A percentile compares a stretch with the other conserved stretches of the same genome.
Conservation (phyloP, 2,797 vertebrate species). For the Pyrocephalus nanus region DNA sequence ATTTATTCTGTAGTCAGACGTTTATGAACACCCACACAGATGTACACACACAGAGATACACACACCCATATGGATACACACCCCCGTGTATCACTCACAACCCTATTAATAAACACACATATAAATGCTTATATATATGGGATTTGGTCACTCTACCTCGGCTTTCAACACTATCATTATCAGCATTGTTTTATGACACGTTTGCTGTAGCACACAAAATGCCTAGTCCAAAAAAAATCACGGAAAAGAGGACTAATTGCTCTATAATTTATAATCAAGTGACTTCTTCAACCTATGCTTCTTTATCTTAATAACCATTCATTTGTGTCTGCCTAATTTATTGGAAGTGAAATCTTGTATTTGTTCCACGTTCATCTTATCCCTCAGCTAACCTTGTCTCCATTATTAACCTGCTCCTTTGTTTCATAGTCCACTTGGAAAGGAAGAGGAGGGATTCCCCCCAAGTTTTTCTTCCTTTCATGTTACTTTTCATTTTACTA, state of each 20-base stretch:
- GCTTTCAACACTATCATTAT: constrained; percentile 48
- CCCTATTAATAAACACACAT: background rate
- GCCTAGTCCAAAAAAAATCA: background rate
- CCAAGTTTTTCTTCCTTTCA: background rate
- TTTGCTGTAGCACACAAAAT: constrained; percentile 55
- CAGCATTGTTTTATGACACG: constrained; percentile 50
- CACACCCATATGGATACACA: background rate
- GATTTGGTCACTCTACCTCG: background rate
- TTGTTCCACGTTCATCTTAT: constrained; percentile 44
- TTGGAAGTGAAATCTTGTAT: constrained; percentile 60
- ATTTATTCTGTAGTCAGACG: background rate
- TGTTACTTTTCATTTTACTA: background rate
- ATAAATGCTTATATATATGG: background rate
- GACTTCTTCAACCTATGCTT: constrained; percentile 65
- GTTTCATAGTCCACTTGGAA: background rate
- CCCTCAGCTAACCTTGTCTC: constrained; percentile 53
- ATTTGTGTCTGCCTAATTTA: constrained; percentile 68
- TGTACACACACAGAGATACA: background rate
- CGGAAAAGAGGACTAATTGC: constrained; percentile 67
- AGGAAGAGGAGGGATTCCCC: constrained; percentile 13
- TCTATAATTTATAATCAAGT: constrained; percentile 74
- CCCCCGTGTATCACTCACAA: background rate
- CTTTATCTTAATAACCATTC: constrained; percentile 73
- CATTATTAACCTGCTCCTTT: constrained; percentile 52
- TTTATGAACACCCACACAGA: background rate